These are phyloP conservation scores for Ciconia boyciana DNA, from an alignment of 2,113 vertebrate species.

Conservation along the genomic window DNA sequence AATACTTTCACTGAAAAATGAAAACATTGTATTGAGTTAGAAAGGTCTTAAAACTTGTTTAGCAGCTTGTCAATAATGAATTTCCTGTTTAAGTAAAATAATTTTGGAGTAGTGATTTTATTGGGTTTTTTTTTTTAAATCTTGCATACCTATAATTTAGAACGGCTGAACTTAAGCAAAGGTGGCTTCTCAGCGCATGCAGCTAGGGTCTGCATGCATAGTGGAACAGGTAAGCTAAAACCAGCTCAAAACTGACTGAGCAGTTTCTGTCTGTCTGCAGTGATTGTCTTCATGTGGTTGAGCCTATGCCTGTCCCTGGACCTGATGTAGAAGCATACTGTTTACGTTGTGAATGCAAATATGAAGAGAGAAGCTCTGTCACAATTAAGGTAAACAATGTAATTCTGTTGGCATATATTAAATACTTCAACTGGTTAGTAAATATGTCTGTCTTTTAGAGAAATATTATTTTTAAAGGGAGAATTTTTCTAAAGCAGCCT, in stretches of 20 bases:
- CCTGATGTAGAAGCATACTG: slow-evolving; percentile 97
- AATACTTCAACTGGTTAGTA: background rate
- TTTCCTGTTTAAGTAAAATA: background rate
- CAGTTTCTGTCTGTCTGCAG: slow-evolving; percentile 42
- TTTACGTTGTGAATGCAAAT: slow-evolving; percentile 97
- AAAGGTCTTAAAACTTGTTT: background rate
- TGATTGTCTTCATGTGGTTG: slow-evolving; percentile 95
- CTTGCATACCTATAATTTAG: background rate
- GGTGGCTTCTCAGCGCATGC: background rate
- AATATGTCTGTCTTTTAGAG: background rate
- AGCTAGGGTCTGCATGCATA: background rate
- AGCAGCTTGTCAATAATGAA: background rate
- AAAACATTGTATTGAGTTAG: background rate
- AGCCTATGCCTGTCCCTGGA: slow-evolving; percentile 93
- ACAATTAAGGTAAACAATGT: slow-evolving; percentile 87
- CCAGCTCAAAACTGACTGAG: background rate
- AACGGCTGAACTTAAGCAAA: background rate
- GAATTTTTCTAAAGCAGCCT: background rate
- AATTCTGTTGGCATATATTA: background rate
- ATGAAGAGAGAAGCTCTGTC: slow-evolving; percentile 95
- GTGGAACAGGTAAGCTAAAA: background rate
- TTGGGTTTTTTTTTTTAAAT: background rate
- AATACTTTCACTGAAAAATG: background rate
- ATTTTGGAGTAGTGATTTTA: background rate
- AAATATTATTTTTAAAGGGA: background rate